phyloP scores from a whole-genome alignment of 2,113 vertebrate species.

The Carassius carassius region DNA sequence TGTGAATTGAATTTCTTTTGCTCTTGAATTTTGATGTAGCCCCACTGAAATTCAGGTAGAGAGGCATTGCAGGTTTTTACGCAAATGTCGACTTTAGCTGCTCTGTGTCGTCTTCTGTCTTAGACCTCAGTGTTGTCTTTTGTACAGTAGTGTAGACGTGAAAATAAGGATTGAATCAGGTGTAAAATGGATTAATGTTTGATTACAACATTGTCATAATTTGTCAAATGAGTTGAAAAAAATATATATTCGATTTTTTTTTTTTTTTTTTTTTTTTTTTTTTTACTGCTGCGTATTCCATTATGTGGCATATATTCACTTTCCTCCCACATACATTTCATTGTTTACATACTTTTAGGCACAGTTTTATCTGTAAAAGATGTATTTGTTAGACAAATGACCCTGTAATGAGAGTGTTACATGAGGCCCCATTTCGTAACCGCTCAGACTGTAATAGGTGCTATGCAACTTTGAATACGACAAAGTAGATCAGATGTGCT shows the following conservation, averaged over 20 bases:
- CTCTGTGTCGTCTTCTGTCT: slow-evolving; percentile 23
- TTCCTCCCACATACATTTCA: no score
- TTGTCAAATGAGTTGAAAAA: background rate
- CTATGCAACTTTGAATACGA: slow-evolving; percentile 8
- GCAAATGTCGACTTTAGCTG: slow-evolving; percentile 43
- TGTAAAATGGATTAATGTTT: slow-evolving; percentile 4
- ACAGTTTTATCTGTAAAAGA: background rate
- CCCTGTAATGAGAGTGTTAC: background rate
- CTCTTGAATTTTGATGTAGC: slow-evolving; percentile 47
- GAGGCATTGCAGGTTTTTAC: slow-evolving; percentile 40
- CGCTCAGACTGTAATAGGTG: slow-evolving; percentile 23
- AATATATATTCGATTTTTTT: no score
- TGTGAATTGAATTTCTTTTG: slow-evolving; percentile 8
- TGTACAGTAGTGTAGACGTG: slow-evolving; percentile 29
- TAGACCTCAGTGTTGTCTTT: slow-evolving; percentile 33
- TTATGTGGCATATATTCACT: background rate
- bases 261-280: background rate
- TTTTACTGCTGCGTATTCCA: background rate
- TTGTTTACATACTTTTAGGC: background rate
- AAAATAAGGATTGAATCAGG: slow-evolving; percentile 7
- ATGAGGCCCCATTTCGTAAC: background rate
- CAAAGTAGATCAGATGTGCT: background rate
- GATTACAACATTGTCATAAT: background rate
- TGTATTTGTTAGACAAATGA: no score
- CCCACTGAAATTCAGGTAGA: slow-evolving; percentile 50